Percentiles rank a stretch among this genome's conserved stretches.
Conservation (phyloP, 2,888 invertebrate genomes). For the Drosophila multiciliata region DNA sequence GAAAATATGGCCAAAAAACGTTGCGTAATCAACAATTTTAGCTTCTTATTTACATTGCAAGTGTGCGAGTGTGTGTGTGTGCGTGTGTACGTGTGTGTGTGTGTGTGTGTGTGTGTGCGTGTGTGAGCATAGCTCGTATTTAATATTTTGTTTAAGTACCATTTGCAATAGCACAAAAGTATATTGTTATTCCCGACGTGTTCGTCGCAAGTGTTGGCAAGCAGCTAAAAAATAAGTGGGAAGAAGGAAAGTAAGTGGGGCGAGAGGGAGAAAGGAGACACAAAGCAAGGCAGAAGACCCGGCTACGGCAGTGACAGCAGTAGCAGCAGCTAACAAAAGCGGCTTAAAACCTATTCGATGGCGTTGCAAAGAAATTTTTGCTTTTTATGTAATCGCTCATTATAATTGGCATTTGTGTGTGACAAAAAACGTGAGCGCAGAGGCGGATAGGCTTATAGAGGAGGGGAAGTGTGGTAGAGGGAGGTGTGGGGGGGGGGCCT, state of each 20-base stretch:
- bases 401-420: conserved; percentile 75
- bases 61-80: conserved; percentile 13
- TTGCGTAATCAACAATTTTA: conserved; percentile 75
- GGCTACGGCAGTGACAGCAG: conserved; percentile 19
- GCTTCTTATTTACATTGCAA: conserved; percentile 66
- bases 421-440: conserved; percentile 56
- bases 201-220: conserved; percentile 49
- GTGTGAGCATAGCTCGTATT: conserved; percentile 46
- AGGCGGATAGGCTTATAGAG: not conserved
- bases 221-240: not conserved
- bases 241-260: not conserved
- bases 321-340: conserved; percentile 45
- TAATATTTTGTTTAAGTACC: conserved; percentile 70
- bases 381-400: conserved; percentile 77
- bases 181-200: conserved; percentile 69
- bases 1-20: conserved; percentile 48
- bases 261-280: not conserved
- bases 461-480: not conserved
- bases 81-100: conserved; percentile 13
- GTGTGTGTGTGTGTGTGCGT: conserved; percentile 9
- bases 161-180: conserved; percentile 66
- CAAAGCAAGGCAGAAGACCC: conserved; percentile 28
- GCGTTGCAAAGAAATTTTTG: conserved; percentile 58
- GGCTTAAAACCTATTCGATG: conserved; percentile 63
- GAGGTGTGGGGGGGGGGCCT: not conserved